Conservation (phyloP, 2,113 vertebrate genomes). For the Noctilio leporinus region DNA sequence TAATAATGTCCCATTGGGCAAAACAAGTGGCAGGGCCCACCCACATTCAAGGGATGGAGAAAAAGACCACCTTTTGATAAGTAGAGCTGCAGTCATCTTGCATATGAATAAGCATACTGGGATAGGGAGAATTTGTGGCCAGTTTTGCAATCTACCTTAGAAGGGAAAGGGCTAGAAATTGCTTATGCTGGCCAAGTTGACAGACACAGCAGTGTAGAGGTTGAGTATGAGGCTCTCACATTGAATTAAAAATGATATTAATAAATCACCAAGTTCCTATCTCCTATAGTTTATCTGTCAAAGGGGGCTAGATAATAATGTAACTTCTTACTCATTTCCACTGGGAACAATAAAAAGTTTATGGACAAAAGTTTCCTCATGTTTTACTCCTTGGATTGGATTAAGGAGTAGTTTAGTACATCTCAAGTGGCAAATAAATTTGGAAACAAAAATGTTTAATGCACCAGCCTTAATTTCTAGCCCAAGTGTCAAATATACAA, state of each 20-base stretch:
- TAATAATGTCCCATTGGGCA: not conserved
- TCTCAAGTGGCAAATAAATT: constrained; percentile 41
- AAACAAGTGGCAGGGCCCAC: not conserved
- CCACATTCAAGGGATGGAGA: not conserved
- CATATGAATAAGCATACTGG: not conserved
- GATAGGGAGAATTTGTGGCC: not conserved
- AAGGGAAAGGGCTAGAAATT: not conserved
- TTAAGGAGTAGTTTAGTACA: constrained; percentile 16
- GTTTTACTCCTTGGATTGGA: constrained; percentile 11
- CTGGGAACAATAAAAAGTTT: constrained; percentile 20
- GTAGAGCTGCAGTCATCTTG: not conserved
- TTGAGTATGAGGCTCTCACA: not conserved
- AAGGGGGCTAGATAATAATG: constrained; percentile 9
- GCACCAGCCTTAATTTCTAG: not conserved
- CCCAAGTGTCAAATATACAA: not conserved
- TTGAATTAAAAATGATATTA: constrained; percentile 8
- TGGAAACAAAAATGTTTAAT: constrained; percentile 29
- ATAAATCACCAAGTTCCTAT: not conserved
- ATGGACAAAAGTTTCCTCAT: constrained; percentile 12
- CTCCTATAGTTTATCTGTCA: constrained; percentile 14
- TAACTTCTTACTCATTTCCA: constrained; percentile 49
- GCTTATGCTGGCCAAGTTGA: not conserved
- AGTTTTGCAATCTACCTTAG: not conserved
- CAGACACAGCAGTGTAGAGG: not conserved
- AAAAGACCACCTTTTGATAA: not conserved